Conservation (phyloP, 2,888 invertebrate genomes). For the Adelognathus sp. region DNA sequence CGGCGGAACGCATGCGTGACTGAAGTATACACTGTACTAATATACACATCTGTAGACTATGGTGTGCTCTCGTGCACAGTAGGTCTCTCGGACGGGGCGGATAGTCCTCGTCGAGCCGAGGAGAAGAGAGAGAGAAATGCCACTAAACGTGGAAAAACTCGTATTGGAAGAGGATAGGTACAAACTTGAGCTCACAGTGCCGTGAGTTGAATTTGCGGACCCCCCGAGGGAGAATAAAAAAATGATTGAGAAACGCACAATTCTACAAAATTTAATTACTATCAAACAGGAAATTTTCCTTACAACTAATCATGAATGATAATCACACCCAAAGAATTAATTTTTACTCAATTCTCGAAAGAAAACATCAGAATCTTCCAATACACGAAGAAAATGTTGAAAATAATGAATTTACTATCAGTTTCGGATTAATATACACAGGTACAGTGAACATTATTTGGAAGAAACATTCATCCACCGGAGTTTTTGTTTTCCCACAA, state of each 20-base stretch:
- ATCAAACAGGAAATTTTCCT: background rate
- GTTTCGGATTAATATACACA: too few species aligned
- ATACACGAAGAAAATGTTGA: slow-evolving; percentile 29
- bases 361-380: background rate
- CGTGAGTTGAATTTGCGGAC: slow-evolving; percentile 6
- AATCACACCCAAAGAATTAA: background rate
- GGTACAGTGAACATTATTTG: too few species aligned
- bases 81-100: background rate
- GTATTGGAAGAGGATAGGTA: slow-evolving; percentile 16
- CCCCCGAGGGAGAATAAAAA: background rate
- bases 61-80: background rate
- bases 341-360: slow-evolving; percentile 19
- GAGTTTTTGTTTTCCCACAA: background rate
- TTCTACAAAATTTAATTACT: background rate
- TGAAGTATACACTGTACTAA: background rate
- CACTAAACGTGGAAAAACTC: background rate
- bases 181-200: slow-evolving; percentile 17
- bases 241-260: background rate
- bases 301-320: slow-evolving; percentile 13
- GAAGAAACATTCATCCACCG: too few species aligned
- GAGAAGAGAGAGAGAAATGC: slow-evolving; percentile 5
- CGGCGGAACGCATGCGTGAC: background rate
- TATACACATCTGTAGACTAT: too few species aligned
- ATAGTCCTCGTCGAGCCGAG: background rate
- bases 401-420: slow-evolving; percentile 28